These are phyloP conservation scores for Echinarachnius parma DNA, from an alignment of 53 echinoderm and acorn worm species.

Conservation along the genomic window DNA sequence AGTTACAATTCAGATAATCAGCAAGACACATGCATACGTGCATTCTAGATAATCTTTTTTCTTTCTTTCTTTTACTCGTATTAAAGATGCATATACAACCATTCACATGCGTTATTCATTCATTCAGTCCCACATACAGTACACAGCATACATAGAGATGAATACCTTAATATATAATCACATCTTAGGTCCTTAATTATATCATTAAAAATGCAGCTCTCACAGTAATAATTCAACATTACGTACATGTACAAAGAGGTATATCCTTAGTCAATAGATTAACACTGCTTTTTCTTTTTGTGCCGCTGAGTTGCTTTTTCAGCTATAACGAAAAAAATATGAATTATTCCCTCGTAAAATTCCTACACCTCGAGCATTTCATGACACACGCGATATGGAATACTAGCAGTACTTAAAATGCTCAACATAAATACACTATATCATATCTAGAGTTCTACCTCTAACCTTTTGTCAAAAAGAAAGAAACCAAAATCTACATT, in stretches of 20 bases:
- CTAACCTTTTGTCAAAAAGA: no score
- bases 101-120: conserved; percentile 35
- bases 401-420: conserved; percentile 40
- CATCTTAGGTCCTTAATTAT: no score
- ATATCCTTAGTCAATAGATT: conserved; percentile 29
- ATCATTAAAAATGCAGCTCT: conserved; percentile 48
- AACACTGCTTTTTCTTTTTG: conserved; percentile 25
- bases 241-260: conserved; percentile 46
- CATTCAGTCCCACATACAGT: no score
- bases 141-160: no score
- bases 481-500: no score
- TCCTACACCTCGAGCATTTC: neutral
- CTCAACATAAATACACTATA: no score
- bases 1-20: neutral
- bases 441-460: no score
- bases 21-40: conserved; percentile 46
- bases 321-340: conserved; percentile 26
- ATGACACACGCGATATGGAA: conserved; percentile 25
- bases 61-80: no score
- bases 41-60: neutral
- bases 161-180: neutral
- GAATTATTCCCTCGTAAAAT: conserved; percentile 10
- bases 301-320: conserved; percentile 41
- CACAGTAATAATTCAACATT: conserved; percentile 29
- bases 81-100: no score